Conservation (phyloP, 2,888 invertebrate species). For the Cerceris rybyensis region DNA sequence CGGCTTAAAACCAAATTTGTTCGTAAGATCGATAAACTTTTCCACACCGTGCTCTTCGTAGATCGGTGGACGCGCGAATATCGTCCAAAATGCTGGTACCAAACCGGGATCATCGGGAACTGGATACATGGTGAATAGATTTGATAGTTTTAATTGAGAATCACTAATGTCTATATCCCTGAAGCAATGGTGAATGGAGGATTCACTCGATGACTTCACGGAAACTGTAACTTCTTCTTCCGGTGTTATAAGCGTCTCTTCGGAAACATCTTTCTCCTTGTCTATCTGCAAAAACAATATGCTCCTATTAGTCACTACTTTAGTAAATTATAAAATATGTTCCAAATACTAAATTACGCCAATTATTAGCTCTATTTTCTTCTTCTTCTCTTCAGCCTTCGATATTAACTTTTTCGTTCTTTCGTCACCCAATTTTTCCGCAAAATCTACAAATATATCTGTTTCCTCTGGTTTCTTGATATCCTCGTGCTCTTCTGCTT, state of each 20-base stretch:
- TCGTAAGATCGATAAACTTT: conserved; percentile 67
- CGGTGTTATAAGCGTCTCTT: conserved; percentile 58
- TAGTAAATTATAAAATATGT: neutral
- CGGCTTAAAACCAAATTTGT: conserved; percentile 54
- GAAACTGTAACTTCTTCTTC: conserved; percentile 25
- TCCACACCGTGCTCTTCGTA: conserved; percentile 68
- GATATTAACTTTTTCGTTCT: conserved; percentile 21
- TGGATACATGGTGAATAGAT: conserved; percentile 64
- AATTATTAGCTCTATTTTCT: conserved; percentile 49
- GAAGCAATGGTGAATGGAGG: conserved; percentile 59
- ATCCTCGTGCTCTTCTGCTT: conserved; percentile 20
- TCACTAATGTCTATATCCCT: conserved; percentile 70
- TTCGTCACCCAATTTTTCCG: conserved; percentile 17
- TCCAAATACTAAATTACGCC: conserved; percentile 58
- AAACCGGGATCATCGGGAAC: conserved; percentile 72
- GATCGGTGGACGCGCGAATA: conserved; percentile 47
- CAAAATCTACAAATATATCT: conserved; percentile 18
- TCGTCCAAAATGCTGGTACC: conserved; percentile 68
- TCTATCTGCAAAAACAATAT: conserved; percentile 14
- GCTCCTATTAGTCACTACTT: too few relatives aligned
- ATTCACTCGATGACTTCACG: conserved; percentile 46
- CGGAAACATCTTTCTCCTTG: conserved; percentile 29
- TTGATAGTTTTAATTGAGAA: conserved; percentile 66
- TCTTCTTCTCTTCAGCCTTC: conserved; percentile 34
- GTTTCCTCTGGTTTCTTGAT: conserved; percentile 24